Conservation (phyloP, 2,888 invertebrate genomes). For the Galerucella nymphaeae region DNA sequence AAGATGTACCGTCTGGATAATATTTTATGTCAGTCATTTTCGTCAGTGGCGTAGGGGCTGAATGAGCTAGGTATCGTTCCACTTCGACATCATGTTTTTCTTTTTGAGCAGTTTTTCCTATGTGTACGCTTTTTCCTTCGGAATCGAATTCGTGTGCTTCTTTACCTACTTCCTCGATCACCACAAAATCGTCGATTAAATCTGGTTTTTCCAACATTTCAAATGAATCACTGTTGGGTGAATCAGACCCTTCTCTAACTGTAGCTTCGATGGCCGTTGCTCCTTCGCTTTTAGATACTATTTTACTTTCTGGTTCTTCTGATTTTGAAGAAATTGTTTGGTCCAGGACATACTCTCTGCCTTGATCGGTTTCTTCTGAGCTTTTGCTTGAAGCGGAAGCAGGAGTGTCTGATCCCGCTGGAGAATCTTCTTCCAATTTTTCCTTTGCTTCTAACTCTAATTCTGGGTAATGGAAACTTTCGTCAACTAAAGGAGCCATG, state of each 20-base stretch:
- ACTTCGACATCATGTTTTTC: conserved; percentile 78
- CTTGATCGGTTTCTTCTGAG: conserved; percentile 74
- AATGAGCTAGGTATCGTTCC: conserved; percentile 76
- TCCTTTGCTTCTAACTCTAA: conserved; percentile 64
- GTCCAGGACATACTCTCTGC: conserved; percentile 72
- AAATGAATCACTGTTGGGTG: conserved; percentile 86
- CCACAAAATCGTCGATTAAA: conserved; percentile 87
- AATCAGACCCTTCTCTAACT: conserved; percentile 69
- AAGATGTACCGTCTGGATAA: conserved; percentile 66
- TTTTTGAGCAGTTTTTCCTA: conserved; percentile 65
- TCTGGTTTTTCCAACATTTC: conserved; percentile 89
- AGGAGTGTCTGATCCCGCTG: conserved; percentile 65
- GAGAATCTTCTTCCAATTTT: conserved; percentile 54
- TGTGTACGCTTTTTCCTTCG: conserved; percentile 84
- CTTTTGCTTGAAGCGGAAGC: conserved; percentile 72
- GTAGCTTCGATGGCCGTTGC: conserved; percentile 73
- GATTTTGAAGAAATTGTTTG: conserved; percentile 69
- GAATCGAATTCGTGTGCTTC: conserved; percentile 86
- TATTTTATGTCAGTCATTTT: conserved; percentile 66
- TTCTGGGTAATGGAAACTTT: conserved; percentile 66
- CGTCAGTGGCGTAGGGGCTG: conserved; percentile 73
- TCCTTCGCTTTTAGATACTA: conserved; percentile 66
- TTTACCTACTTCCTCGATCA: conserved; percentile 88
- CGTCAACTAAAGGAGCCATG: conserved; percentile 66
- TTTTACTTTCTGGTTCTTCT: conserved; percentile 68